These are phyloP conservation scores for Masnerella sp. DNA, from an alignment of 2,888 invertebrate genomes.

Conservation along the genomic window DNA sequence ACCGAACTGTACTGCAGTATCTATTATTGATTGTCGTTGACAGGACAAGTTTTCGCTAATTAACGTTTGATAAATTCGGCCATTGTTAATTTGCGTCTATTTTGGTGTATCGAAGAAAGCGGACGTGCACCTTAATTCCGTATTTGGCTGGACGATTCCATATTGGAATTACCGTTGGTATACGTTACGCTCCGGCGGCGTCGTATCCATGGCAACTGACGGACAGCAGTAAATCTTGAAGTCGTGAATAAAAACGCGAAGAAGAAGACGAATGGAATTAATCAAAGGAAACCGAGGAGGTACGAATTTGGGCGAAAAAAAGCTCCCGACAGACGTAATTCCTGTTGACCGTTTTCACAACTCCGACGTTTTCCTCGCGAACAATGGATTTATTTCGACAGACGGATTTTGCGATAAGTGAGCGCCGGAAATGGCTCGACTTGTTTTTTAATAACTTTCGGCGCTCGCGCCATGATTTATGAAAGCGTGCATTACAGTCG, in stretches of 20 bases:
- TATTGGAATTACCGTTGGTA: slow-evolving; percentile 59
- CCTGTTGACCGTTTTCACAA: slow-evolving; percentile 54
- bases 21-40: slow-evolving; percentile 1
- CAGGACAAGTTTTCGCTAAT: slow-evolving; percentile 2
- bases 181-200: slow-evolving; percentile 55
- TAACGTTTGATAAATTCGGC: slow-evolving; percentile 9
- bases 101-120: slow-evolving; percentile 36
- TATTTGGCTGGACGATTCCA: slow-evolving; percentile 52
- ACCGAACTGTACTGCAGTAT: too few relatives aligned
- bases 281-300: slow-evolving; percentile 57
- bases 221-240: slow-evolving; percentile 64
- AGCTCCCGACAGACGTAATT: slow-evolving; percentile 42
- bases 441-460: slow-evolving; percentile 50
- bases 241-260: slow-evolving; percentile 60
- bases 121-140: slow-evolving; percentile 34
- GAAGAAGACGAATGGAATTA: slow-evolving; percentile 63
- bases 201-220: slow-evolving; percentile 60
- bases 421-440: slow-evolving; percentile 33
- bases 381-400: slow-evolving; percentile 50
- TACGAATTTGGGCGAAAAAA: slow-evolving; percentile 43
- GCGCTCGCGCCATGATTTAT: slow-evolving; percentile 40
- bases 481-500: slow-evolving; percentile 26
- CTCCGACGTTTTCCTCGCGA: slow-evolving; percentile 39
- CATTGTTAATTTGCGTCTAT: slow-evolving; percentile 49
- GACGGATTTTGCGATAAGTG: slow-evolving; percentile 50